Base-by-base conservation (phyloP, 2,888 invertebrate species). In the Molorchus minor region DNA sequence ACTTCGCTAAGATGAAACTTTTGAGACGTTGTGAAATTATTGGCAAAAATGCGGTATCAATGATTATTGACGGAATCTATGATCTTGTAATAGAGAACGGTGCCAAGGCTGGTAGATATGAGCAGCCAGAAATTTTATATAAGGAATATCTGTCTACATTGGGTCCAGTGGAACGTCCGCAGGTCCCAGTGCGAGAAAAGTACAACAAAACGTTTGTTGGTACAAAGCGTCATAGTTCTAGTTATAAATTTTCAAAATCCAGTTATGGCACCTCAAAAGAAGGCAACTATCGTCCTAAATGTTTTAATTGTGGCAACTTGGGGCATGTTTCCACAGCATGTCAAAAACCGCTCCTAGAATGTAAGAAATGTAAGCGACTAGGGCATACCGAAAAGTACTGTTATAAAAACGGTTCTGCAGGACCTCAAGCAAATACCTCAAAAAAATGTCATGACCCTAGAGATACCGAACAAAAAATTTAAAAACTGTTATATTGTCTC, bases 1-100 rank as follows among this genome's bases (percentile, higher is more conserved):
- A 70, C 49, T 70, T 67, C 49, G 36, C 25, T 1, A 69, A 70
- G 33, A 67, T 70, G 60, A 63, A 62, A 40, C n/a, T 68, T 2
- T 15, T 55, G 8, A 19, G 54, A 5, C 17, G 45, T 8, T 62
- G 62, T 33, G 46, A 53, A 33, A 59, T 62, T 3, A 43, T 21
- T 8, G 44, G 44, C 0, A 54, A 46, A 44, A 45, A 63, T 43
- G 59, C 62, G 8, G 57, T 63, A 8, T 54, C 56, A 3, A 58
- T 55, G 21, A 7, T 64, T 2, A 64, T 64, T 19, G 56, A 61
- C 35, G 55, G 58, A 2, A 20, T 61, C 10, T 8, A 17, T 1
- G 53, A 61, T 29, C 13, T 33, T 33, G 25, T 21, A n/a, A 41
- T 61, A 3, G 49, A 61, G 55, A 61, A 54, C 36, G 45, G 33